Conservation (phyloP, 2,797 vertebrate genomes). For the Spinibarbus caldwelli region DNA sequence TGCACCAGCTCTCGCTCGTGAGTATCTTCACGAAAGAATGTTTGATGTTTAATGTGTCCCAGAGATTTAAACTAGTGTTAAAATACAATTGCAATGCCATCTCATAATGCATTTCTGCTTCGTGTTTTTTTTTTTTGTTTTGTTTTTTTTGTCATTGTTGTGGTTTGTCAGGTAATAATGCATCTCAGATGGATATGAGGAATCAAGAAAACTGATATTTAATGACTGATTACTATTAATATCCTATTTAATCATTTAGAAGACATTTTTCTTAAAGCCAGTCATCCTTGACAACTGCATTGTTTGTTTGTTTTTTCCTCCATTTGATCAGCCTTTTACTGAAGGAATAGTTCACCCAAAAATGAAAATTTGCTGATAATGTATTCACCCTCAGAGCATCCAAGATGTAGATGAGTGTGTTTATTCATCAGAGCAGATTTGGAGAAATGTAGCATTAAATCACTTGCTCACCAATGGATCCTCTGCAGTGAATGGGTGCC, state of each 20-base stretch:
- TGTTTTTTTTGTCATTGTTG: not conserved
- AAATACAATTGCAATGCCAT: not conserved
- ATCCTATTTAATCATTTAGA: too few relatives aligned
- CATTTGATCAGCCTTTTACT: too few relatives aligned
- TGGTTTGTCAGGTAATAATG: too few relatives aligned
- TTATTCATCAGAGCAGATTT: not conserved
- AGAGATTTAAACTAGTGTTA: too few relatives aligned
- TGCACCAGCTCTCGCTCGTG: slow-evolving; percentile 52
- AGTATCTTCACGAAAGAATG: slow-evolving; percentile 29
- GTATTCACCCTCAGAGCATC: too few relatives aligned
- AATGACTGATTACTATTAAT: not conserved
- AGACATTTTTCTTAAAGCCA: not conserved
- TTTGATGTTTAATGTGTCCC: not conserved
- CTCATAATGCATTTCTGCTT: too few relatives aligned
- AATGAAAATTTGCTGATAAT: too few relatives aligned
- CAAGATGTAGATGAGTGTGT: not conserved
- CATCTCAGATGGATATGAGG: not conserved
- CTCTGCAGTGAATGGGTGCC: not conserved
- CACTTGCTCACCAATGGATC: not conserved
- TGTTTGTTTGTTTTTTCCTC: too few relatives aligned
- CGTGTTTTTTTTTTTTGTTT: too few relatives aligned
- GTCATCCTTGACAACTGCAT: too few relatives aligned
- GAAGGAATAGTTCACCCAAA: not conserved
- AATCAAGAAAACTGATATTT: not conserved
- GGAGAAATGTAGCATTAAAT: not conserved